Percentiles rank a stretch among this genome's conserved stretches.
These are phyloP conservation scores for Pteronotus mesoamericanus DNA, from an alignment of 2,797 vertebrate species.

Conservation along the genomic window DNA sequence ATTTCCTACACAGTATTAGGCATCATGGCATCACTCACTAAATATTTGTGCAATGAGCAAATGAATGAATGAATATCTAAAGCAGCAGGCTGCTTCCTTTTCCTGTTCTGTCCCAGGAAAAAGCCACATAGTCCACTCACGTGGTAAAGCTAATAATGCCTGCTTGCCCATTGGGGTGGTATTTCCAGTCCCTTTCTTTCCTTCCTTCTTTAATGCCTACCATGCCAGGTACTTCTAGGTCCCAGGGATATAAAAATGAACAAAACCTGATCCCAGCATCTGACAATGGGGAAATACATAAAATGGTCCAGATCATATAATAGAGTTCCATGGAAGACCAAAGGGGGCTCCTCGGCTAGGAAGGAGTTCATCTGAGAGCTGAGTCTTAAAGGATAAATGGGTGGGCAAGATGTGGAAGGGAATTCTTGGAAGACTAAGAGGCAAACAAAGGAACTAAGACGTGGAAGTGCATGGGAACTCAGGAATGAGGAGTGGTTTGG, in stretches of 20 bases:
- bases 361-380: conserved; percentile 5
- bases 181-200: neutral
- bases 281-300: neutral
- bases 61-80: neutral
- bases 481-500: neutral
- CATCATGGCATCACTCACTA: neutral
- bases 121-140: neutral
- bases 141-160: neutral
- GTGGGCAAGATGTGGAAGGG: neutral
- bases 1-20: neutral
- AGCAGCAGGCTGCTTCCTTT: neutral
- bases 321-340: neutral
- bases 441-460: neutral
- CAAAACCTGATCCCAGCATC: neutral
- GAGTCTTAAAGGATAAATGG: neutral
- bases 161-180: neutral
- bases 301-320: neutral
- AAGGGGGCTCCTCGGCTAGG: neutral
- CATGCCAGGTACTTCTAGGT: neutral
- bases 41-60: neutral
- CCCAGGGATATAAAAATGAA: neutral
- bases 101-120: neutral
- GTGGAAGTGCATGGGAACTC: neutral
- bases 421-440: neutral
- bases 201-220: neutral